phyloP scores from a whole-genome alignment of 1,140 invertebrate genomes.

The Holcopasites calliopsidis region DNA sequence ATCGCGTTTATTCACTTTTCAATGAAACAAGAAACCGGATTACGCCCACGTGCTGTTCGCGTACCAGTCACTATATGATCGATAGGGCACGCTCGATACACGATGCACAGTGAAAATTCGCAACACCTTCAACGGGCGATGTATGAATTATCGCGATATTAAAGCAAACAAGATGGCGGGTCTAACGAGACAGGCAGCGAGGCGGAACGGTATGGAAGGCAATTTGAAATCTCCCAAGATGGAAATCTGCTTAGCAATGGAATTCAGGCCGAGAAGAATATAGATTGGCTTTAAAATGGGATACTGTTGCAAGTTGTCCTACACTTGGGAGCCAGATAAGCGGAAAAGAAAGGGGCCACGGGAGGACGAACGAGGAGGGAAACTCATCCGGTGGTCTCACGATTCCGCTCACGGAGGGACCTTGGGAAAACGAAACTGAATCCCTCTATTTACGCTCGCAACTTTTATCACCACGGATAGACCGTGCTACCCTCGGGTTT shows the following conservation, averaged over 20 bases:
- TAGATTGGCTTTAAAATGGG: constrained; percentile 58
- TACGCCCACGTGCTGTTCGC: neutral
- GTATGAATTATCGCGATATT: constrained; percentile 16
- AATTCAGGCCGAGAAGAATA: constrained; percentile 43
- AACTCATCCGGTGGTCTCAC: constrained; percentile 54
- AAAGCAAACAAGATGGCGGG: neutral
- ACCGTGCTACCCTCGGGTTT: constrained; percentile 34
- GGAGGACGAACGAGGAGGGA: constrained; percentile 46
- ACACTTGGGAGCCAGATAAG: constrained; percentile 40
- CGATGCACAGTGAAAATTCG: neutral
- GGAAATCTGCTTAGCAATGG: constrained; percentile 50
- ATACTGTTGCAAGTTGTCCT: constrained; percentile 52
- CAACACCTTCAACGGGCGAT: neutral
- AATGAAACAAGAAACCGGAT: neutral
- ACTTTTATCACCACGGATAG: constrained; percentile 68
- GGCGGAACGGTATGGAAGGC: neutral
- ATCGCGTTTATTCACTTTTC: constrained; percentile 24
- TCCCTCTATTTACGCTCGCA: constrained; percentile 68
- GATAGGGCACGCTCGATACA: neutral
- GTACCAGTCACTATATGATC: neutral
- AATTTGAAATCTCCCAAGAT: constrained; percentile 44
- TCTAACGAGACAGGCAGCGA: neutral
- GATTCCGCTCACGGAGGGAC: constrained; percentile 62
- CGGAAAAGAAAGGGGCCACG: constrained; percentile 8
- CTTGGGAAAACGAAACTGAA: constrained; percentile 64